A percentile compares a stretch with the other conserved stretches of the same genome.
phyloP scores from a whole-genome alignment of 2,888 invertebrate genomes.

The Parasteatoda lunata region DNA sequence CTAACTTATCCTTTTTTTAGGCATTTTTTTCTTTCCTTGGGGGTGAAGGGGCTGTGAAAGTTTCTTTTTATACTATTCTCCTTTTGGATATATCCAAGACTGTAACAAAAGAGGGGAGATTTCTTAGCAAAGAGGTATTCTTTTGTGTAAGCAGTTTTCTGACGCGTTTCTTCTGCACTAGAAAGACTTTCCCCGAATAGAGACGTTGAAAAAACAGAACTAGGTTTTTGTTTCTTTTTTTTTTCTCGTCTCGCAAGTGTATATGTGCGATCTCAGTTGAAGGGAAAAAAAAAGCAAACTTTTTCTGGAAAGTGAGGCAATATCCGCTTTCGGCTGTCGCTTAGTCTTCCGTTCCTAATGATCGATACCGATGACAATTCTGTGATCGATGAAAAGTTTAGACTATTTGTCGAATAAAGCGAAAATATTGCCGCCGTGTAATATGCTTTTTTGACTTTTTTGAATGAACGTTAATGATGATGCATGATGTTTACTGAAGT shows the following conservation, averaged over 20 bases:
- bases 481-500: no score
- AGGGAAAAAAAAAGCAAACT: constrained; percentile 15
- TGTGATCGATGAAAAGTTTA: no score
- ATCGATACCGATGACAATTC: no score
- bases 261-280: neutral
- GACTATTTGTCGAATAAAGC: no score
- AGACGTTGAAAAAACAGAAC: constrained; percentile 19
- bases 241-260: neutral
- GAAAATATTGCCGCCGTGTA: no score
- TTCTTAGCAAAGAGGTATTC: constrained; percentile 26
- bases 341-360: neutral
- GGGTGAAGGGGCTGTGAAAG: neutral
- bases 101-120: constrained; percentile 41
- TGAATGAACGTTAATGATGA: no score
- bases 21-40: neutral
- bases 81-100: constrained; percentile 27
- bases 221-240: constrained; percentile 13
- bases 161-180: constrained; percentile 8
- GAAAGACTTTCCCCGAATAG: neutral
- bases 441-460: no score
- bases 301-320: constrained; percentile 20
- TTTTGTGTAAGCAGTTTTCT: constrained; percentile 43
- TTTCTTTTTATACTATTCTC: neutral
- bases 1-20: constrained; percentile 20
- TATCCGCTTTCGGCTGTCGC: neutral